A percentile compares a stretch with the other conserved stretches of the same genome.
Conservation (phyloP, 2,113 vertebrate species). For the Sinosuthora webbiana region DNA sequence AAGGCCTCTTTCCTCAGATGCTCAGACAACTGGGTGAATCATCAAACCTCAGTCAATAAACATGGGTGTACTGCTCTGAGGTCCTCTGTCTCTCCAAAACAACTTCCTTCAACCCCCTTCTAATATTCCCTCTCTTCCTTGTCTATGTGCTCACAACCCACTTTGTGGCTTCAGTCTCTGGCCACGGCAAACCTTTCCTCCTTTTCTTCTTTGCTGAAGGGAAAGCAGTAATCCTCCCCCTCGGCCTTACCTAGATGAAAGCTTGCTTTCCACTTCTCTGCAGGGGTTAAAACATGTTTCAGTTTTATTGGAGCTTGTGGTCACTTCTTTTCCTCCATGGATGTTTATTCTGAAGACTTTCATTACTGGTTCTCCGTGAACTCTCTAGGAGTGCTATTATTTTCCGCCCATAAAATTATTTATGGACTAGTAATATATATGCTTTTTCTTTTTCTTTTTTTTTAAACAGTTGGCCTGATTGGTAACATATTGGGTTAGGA, state of each 20-base stretch:
- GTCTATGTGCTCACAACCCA: not conserved
- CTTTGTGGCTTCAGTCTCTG: not conserved
- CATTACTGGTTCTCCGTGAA: constrained; percentile 31
- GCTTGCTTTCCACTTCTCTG: constrained; percentile 26
- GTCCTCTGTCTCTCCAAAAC: not conserved
- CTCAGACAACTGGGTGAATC: not conserved
- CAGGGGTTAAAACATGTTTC: constrained; percentile 38
- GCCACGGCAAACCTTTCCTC: not conserved
- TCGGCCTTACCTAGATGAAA: constrained; percentile 42
- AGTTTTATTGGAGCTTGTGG: constrained; percentile 57
- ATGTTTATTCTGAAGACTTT: constrained; percentile 67
- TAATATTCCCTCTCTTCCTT: not conserved
- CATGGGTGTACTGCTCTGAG: not conserved
- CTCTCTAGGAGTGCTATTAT: constrained; percentile 63
- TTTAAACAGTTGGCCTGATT: constrained; percentile 21
- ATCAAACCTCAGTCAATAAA: not conserved
- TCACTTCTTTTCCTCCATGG: constrained; percentile 49
- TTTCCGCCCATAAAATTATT: constrained; percentile 66
- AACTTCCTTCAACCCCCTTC: not conserved
- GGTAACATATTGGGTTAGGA: constrained; percentile 36
- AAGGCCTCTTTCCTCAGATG: not conserved
- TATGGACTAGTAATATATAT: constrained; percentile 57
- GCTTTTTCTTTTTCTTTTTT: not conserved
- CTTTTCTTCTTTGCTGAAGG: not conserved
- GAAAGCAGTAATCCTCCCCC: not conserved